Base-by-base conservation (phyloP, 2,113 vertebrate genomes). In the Lynx canadensis region DNA sequence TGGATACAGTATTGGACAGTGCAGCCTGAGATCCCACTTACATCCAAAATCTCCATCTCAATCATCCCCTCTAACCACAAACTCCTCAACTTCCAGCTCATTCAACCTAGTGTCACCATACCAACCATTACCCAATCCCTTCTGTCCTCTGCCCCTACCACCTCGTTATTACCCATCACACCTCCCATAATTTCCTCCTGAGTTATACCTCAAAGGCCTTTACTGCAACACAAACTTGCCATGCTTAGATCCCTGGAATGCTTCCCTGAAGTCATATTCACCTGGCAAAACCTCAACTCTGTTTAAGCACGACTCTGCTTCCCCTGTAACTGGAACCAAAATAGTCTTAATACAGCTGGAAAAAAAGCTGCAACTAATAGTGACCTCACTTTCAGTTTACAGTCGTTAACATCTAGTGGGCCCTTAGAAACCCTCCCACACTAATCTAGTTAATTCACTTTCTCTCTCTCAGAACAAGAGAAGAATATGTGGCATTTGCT, bases 401-500 rank as follows among this genome's bases (percentile, higher is more conserved):
- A 23, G 65, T 86, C 27, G 81, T 9, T 82, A 78, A 33, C 21
- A 48, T 82, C 48, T 82, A 38, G 41, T 65, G 15, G n/a, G 31
- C 52, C 60, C 52, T 89, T 31, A 89, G 84, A 89, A 85, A 89
- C 92, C 65, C 41, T 94, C 29, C 23, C 48, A 45, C 14, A 74
- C n/a, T 82, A 31, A 65, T 25, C 3, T n/a, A 50, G 9, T 68
- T n/a, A 89, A 80, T n/a, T 94, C 52, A 63, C 16, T 33, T 89
- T 83, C 57, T 71, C n/a, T 91, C 5, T 73, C 33, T 48, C 27
- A 74, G 50, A 97, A n/a, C 63, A 55, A 52, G 0, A 91, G 41
- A 85, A 89, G 94, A 66, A n/a, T 66, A 86, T 60, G 52, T 55
- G 57, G 74, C 41, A 90, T 86, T 95, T 88, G 82, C 52, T 65